phyloP scores from a whole-genome alignment of 2,113 vertebrate species.

The Cynocephalus volans region DNA sequence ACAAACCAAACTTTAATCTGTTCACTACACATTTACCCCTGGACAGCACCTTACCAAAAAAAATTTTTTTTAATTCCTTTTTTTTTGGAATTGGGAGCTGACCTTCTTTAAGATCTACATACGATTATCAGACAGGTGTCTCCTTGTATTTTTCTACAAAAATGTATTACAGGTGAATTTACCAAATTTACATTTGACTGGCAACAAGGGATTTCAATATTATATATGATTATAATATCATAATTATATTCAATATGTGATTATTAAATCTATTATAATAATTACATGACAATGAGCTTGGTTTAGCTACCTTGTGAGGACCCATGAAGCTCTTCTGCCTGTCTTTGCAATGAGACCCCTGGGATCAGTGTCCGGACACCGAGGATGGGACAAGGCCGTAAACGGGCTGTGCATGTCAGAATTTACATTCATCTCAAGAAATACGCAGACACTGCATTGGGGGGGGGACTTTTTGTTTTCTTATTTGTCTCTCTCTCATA shows the following conservation, averaged over 20 bases:
- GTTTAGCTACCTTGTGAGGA: slow-evolving; percentile 1
- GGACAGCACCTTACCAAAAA: neutral
- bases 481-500: slow-evolving; percentile 28
- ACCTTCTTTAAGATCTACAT: neutral
- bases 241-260: slow-evolving; percentile 8
- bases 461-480: neutral
- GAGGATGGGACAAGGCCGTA: neutral
- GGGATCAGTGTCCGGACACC: neutral
- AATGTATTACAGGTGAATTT: slow-evolving; percentile 15
- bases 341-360: neutral
- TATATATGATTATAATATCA: neutral
- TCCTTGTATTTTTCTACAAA: neutral
- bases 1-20: neutral
- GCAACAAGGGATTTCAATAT: neutral
- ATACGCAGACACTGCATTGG: neutral
- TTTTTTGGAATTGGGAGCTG: neutral
- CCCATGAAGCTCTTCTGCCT: neutral
- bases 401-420: neutral
- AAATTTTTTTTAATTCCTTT: neutral
- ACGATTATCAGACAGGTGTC: neutral
- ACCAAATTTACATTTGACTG: neutral
- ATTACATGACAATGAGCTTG: neutral
- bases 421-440: slow-evolving; percentile 38
- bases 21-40: neutral
- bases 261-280: slow-evolving; percentile 11